Base-by-base conservation (phyloP, 2,888 invertebrate species). In the Nymphalis polychloros region DNA sequence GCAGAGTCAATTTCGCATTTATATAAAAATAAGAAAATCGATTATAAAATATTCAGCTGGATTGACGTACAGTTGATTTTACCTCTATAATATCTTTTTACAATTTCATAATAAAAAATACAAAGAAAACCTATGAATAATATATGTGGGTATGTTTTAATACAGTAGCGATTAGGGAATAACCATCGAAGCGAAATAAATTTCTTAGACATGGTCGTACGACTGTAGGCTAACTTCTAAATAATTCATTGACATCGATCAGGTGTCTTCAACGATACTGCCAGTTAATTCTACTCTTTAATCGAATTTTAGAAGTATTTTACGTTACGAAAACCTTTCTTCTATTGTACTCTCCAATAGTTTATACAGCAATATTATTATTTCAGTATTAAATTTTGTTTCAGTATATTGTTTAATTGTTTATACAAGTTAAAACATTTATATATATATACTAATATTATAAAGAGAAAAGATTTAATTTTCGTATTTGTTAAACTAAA, bases 211-310 rank as follows among this genome's bases (percentile, higher is more conserved):
- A 66, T 64, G 64, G 60, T 64, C 67, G 64, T 59, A 67, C 52
- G 53, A 61, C 47, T 55, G 67, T 61, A 48, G 67, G 66, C 66
- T 57, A 27, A 23, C 65, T 60, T 16, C 35, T 73, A 59, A 67
- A 71, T 73, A 70, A 73, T 73, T 73, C 72, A 73, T 46, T 48
- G 20, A 1, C 53, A 72, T 73, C 73, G 73, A 73, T 73, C 70
- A 69, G 67, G 55, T 49, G 66, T 49, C 41, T 48, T 61, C 53
- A 31, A 47, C 35, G 20, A 53, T 19, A 67, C 47, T 55, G 61
- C 41, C 66, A 55, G 48, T 31, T 62, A 27, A 47, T 62, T 8
- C 17, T 48, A 35, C 27, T 35, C 52, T 16, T 53, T 48, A 62
- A 55, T 48, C 61, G 65, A 65, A 60, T 52, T 8, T 31, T 17